Conservation (phyloP, 2,888 invertebrate species). For the Heterodera filipjevi region DNA sequence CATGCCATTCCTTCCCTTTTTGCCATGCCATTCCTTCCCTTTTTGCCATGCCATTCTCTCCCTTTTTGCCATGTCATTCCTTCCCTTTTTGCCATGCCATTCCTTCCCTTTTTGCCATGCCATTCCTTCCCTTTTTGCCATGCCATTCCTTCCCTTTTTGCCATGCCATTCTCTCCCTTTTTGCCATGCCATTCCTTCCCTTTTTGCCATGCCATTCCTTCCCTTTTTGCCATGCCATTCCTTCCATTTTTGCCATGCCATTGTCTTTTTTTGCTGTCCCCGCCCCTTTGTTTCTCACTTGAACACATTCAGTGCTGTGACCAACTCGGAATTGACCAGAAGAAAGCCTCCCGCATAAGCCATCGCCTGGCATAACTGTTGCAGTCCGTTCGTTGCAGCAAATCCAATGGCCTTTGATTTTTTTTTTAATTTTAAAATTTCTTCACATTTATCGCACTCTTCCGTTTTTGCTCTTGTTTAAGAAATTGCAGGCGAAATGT, state of each 20-base stretch:
- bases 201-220: no score
- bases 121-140: background rate
- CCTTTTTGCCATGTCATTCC: no score
- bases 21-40: no score
- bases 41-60: no score
- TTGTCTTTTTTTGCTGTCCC: no score
- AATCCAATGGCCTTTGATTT: slow-evolving; percentile 28
- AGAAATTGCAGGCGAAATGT: slow-evolving; percentile 14
- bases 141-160: background rate
- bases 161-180: background rate
- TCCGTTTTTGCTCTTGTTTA: slow-evolving; percentile 21
- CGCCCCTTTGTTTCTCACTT: slow-evolving; percentile 21
- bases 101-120: no score
- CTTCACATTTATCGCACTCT: no score
- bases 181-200: background rate
- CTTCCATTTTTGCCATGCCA: background rate
- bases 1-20: background rate
- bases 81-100: background rate
- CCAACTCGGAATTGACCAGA: slow-evolving; percentile 24
- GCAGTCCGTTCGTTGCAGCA: slow-evolving; percentile 32
- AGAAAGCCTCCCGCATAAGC: slow-evolving; percentile 30
- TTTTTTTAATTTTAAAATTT: background rate
- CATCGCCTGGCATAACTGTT: slow-evolving; percentile 31
- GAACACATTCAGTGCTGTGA: slow-evolving; percentile 29
- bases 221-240: background rate